Base-by-base conservation (phyloP, 2,113 vertebrate genomes). In the Machaerirhynchus nigripectus region DNA sequence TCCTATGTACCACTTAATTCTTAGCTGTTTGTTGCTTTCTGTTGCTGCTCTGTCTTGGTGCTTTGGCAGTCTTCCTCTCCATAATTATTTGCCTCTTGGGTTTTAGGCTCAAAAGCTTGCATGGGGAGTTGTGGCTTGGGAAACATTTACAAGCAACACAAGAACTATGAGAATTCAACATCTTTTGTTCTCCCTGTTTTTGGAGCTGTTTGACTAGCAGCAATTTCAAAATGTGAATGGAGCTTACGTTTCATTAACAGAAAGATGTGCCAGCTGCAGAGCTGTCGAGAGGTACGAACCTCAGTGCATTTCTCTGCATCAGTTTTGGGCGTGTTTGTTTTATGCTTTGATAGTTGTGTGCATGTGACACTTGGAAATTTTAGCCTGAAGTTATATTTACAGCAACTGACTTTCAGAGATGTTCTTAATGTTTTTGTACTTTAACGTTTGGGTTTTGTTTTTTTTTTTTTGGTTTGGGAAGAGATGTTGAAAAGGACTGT, bases 171-270 rank as follows among this genome's bases (percentile, higher is more conserved):
- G 75, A 86, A 84, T 77, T 90, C 35, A 4, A 6, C 23, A 20
- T 88, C 75, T 86, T 92, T 95, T 93, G 59, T 90, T 90, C 60
- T 90, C 44, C 35, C 2, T 74, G 7, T 1, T 74, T 93, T 88
- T 84, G 53, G 67, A 94, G n/a, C 56, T 88, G 5, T 80, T 76
- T 57, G 27, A 61, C 35, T 52, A 63, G n/a, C 47, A 94, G 47
- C 64, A 90, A 27, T 94, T 93, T 93, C 44, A 92, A 84, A 94
- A 74, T 37, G 71, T 95, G 93, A 95, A 95, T 90, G 91, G 60
- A 92, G 31, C 40, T 95, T 71, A 64, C 60, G 39, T 89, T 91
- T 89, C 73, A 46, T 95, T 90, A 89, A 84, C 59, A 92, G 75
- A 52, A 95, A 60, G 71, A 60, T 70, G 64, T 39, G 39, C 30